Evolutionary conservation across 30 jellyfish, hydroid and myxozoan species (phyloP).

Genomic region (Aurelia sp.): DNA sequence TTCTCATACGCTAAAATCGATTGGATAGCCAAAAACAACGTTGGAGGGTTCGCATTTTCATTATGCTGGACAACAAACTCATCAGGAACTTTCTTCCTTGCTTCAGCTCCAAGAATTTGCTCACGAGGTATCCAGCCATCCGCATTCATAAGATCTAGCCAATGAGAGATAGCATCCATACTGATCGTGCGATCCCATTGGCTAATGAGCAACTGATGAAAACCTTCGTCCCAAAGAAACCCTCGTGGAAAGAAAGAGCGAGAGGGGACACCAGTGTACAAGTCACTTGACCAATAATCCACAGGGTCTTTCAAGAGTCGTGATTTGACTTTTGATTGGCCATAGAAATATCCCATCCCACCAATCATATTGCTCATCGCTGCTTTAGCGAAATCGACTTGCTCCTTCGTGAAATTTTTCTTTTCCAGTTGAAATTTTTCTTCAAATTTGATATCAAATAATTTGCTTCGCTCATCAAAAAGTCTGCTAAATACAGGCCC

Average conservation of each 20-base stretch:
- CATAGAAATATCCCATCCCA: constrained; percentile 92
- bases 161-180: constrained; percentile 78
- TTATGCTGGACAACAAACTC: constrained; percentile 95
- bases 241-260: constrained; percentile 98
- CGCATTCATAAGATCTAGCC: constrained; percentile 91
- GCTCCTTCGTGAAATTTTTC: constrained; percentile 64
- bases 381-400: constrained; percentile 86
- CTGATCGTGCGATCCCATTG: constrained; percentile 91
- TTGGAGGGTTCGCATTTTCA: constrained; percentile 99
- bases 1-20: constrained; percentile 69
- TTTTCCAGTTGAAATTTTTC: constrained; percentile 47
- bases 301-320: constrained; percentile 76
- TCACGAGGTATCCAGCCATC: constrained; percentile 99
- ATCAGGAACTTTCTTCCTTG: constrained; percentile 92
- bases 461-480: constrained; percentile 20
- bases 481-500: constrained; percentile 67
- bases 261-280: constrained; percentile 96
- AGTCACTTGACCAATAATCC: constrained; percentile 78
- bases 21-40: constrained; percentile 85
- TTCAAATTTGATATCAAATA: constrained; percentile 76
- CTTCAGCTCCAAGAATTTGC: constrained; percentile 95
- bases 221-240: constrained; percentile 98
- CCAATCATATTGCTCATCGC: constrained; percentile 97
- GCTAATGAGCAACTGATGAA: constrained; percentile 88
- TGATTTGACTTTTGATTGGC: constrained; percentile 78